A percentile compares a stretch with the other conserved stretches of the same genome.
Evolutionary conservation across 2,113 vertebrate genomes (phyloP).

Genomic region (Acinonyx jubatus): DNA sequence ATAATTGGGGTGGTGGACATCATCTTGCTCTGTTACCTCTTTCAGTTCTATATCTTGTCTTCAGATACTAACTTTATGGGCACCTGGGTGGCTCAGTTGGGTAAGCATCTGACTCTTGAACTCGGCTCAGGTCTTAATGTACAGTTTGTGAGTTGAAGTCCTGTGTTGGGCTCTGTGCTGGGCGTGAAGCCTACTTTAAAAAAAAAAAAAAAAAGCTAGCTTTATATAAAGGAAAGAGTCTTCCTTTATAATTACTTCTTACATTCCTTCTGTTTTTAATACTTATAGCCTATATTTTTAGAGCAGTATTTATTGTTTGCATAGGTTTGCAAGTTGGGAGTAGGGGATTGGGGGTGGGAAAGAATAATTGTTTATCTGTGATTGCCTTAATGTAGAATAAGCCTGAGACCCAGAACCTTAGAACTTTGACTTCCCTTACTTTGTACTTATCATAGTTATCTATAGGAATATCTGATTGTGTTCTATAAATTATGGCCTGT

Average conservation of each 20-base stretch:
- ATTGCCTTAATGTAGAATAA: conserved; percentile 20
- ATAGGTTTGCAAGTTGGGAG: background rate
- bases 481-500: background rate
- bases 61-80: background rate
- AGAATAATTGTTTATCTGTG: background rate
- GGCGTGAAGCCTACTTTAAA: too few species aligned
- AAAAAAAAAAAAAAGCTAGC: too few species aligned
- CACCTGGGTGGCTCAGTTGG: too few species aligned
- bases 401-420: background rate
- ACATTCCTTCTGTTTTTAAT: background rate
- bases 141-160: too few species aligned
- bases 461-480: background rate
- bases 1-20: background rate
- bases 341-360: background rate
- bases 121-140: too few species aligned
- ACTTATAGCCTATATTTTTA: background rate
- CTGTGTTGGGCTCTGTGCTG: too few species aligned
- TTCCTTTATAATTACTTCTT: background rate
- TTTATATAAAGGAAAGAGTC: background rate
- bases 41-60: background rate
- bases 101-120: too few species aligned
- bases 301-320: background rate
- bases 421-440: conserved; percentile 26
- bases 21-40: background rate
- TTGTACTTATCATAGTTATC: background rate